These are phyloP conservation scores for Tachina fera DNA, from an alignment of 2,888 invertebrate species.

Conservation along the genomic window DNA sequence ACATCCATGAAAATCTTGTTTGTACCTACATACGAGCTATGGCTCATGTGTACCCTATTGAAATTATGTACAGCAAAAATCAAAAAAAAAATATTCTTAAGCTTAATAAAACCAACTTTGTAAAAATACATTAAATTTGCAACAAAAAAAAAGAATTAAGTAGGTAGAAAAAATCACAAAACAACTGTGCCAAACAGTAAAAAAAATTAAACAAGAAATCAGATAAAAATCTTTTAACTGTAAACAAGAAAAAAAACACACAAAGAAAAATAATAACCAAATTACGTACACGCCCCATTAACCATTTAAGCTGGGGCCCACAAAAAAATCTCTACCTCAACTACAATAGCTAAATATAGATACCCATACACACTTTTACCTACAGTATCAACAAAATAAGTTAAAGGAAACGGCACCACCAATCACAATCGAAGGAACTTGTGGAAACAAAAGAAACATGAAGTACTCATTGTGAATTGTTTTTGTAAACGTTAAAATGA, in stretches of 20 bases:
- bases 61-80: slow-evolving; percentile 2
- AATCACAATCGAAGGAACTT: slow-evolving; percentile 45
- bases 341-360: slow-evolving; percentile 33
- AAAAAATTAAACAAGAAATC: slow-evolving; percentile 61
- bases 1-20: not conserved
- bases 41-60: too few relatives aligned
- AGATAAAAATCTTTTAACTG: slow-evolving; percentile 64
- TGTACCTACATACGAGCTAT: too few relatives aligned
- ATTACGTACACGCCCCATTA: slow-evolving; percentile 58
- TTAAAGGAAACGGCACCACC: slow-evolving; percentile 21
- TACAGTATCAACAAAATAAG: slow-evolving; percentile 26
- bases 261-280: slow-evolving; percentile 30
- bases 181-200: slow-evolving; percentile 51
- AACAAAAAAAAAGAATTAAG: not conserved
- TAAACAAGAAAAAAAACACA: slow-evolving; percentile 54
- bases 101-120: not conserved
- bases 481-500: slow-evolving; percentile 57
- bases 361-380: slow-evolving; percentile 33
- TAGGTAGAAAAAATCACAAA: slow-evolving; percentile 4
- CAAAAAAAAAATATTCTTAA: not conserved
- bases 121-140: slow-evolving; percentile 16
- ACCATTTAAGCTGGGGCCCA: slow-evolving; percentile 41
- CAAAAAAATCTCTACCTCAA: slow-evolving; percentile 26
- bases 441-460: slow-evolving; percentile 55
- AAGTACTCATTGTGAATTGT: slow-evolving; percentile 48